These are phyloP conservation scores for Macrophya alboannulata DNA, from an alignment of 2,888 invertebrate species.

Conservation along the genomic window DNA sequence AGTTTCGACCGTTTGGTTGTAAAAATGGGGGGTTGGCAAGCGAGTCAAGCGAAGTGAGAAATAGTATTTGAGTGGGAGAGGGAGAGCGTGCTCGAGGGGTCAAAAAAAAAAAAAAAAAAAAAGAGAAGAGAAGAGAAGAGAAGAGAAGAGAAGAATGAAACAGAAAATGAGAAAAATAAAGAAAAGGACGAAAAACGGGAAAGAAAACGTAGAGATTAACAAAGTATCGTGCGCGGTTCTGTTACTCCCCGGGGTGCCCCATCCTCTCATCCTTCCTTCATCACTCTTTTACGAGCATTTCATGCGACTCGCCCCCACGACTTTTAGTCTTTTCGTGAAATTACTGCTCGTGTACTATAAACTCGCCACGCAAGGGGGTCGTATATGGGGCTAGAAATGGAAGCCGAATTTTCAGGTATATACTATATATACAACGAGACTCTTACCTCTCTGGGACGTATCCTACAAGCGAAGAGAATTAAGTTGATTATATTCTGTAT, in stretches of 20 bases:
- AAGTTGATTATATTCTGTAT: not conserved
- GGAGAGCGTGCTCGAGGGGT: not conserved
- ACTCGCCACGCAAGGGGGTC: constrained; percentile 13
- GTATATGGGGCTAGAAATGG: constrained; percentile 9
- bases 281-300: constrained; percentile 45
- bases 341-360: constrained; percentile 4
- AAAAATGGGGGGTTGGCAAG: not conserved
- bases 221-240: constrained; percentile 43
- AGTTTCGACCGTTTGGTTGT: constrained; percentile 27
- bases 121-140: not conserved
- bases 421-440: too few species aligned
- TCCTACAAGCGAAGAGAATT: not conserved
- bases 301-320: constrained; percentile 31
- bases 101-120: not conserved
- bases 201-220: constrained; percentile 31
- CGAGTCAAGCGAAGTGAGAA: constrained; percentile 39
- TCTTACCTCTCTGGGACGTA: not conserved
- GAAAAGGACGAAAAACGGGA: not conserved
- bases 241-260: constrained; percentile 30
- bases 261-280: constrained; percentile 10
- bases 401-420: not conserved
- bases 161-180: not conserved
- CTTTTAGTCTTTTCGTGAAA: constrained; percentile 27
- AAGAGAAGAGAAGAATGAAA: not conserved
- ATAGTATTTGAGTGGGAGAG: not conserved